Base-by-base conservation (phyloP, 2,797 vertebrate genomes). In the Holocentrus rufus region DNA sequence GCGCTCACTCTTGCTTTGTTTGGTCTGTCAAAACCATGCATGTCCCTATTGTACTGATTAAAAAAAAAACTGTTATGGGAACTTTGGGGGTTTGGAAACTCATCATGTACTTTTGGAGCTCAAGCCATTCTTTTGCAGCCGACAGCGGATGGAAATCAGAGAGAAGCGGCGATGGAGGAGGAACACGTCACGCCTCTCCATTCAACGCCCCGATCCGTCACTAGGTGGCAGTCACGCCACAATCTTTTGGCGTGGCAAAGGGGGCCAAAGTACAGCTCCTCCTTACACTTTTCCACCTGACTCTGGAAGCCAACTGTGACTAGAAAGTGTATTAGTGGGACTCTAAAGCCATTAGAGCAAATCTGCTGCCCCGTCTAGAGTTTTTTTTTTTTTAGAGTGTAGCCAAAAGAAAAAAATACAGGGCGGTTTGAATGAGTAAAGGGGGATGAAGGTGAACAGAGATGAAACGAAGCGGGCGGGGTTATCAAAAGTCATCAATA, bases 151-250 rank as follows among this genome's bases (percentile, higher is more conserved):
- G 17, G 27, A 11, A 23, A 18, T 36, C 14, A 7, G 23, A 36
- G 57, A 5, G 1, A 64, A 30, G 42, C 47, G 34, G 34, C 20
- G 13, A 23, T n/a, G n/a, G n/a, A 20, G 15, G 22, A 23, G 31
- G 7, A 9, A 36, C 9, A 25, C 22, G 17, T 30, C 18, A n/a
- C n/a, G 25, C 8, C n/a, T 31, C 25, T n/a, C 13, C 20, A 18
- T 15, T 2, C 47, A 23, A 6, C 66, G 20, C 67, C 34, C 39
- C 1, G 4, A 64, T 2, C 20, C 34, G 14, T 68, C 93, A 92
- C 92, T 89, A 93, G 93, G 82, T 89, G 94, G 90, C 89, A 88
- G 86, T 87, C 76, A 76, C 10, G 66, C 23, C 80, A 69, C 23
- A 70, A 64, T 47, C 30, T 27, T 71, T 25, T 23, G 50, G 50